Evolutionary conservation across 1,140 invertebrate genomes (phyloP).

Genomic region (Pararge aegeria): DNA sequence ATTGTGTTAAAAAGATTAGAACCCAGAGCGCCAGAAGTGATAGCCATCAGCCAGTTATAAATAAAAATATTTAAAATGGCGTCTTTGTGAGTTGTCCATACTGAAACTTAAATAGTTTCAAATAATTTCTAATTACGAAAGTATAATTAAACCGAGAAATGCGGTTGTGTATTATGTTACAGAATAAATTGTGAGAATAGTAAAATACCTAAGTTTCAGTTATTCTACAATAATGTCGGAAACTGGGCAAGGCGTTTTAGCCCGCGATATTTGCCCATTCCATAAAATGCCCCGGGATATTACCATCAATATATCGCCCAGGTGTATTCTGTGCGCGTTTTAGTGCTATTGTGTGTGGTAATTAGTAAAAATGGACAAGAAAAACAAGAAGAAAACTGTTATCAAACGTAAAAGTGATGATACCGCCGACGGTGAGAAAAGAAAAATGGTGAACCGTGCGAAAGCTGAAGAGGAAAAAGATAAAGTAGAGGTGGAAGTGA

Average conservation of each 20-base stretch:
- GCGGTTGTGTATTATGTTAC: slow-evolving; percentile 20
- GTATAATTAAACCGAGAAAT: too few relatives aligned
- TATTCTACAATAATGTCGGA: slow-evolving; percentile 58
- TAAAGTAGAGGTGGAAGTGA: slow-evolving; percentile 61
- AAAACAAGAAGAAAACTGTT: slow-evolving; percentile 74
- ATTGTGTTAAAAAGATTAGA: too few relatives aligned
- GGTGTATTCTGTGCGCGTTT: slow-evolving; percentile 38
- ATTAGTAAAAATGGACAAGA: slow-evolving; percentile 74
- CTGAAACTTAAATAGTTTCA: slow-evolving; percentile 54
- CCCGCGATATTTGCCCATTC: slow-evolving; percentile 5
- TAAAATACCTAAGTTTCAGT: too few relatives aligned
- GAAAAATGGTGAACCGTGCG: slow-evolving; percentile 65
- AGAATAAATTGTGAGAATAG: slow-evolving; percentile 27
- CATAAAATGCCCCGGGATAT: slow-evolving; percentile 14
- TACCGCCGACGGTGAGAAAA: slow-evolving; percentile 56
- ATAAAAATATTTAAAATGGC: slow-evolving; percentile 52
- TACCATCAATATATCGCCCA: slow-evolving; percentile 33
- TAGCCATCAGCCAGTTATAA: too few relatives aligned
- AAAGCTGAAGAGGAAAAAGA: slow-evolving; percentile 63
- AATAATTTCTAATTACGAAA: slow-evolving; percentile 18
- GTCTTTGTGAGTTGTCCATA: slow-evolving; percentile 75
- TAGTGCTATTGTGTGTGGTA: slow-evolving; percentile 28
- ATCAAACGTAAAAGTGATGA: slow-evolving; percentile 77
- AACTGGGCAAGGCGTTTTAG: slow-evolving; percentile 47
- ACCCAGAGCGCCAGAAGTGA: too few relatives aligned